Evolutionary conservation across 2,888 invertebrate genomes (phyloP), one percentile per base, ranked within the genome.

Genomic region (Arrhopalites spinosus): DNA sequence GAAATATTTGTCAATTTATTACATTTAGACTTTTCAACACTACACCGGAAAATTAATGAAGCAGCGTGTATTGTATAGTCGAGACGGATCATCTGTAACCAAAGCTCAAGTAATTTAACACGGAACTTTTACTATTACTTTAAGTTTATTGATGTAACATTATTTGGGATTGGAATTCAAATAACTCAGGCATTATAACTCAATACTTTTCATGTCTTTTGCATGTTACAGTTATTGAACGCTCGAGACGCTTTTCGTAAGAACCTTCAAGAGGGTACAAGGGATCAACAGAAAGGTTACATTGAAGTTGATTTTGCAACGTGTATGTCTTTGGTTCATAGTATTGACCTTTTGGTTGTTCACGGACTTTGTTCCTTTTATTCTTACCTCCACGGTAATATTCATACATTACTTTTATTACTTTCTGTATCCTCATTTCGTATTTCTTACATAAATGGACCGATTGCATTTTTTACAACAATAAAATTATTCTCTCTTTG

Each of bases 361-460:
- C 95, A 97, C 85, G 97, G 98, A 0, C 87, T 94, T 1, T 87
- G 95, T 72, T 92, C 93, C 0, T 94, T 97, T 85, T 88, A 93
- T 61, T 91, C 90, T 84, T 96, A 92, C 85, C 91, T 93, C 83
- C 83, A 85, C 83, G 87, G 87, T 87, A 83, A 47, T 82, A 25
- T 15, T 23, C 1, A 90, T n/a, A n/a, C n/a, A n/a, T n/a, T n/a
- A n/a, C n/a, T n/a, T n/a, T n/a, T n/a, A n/a, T n/a, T n/a, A n/a
- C n/a, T n/a, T n/a, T n/a, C n/a, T n/a, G n/a, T n/a, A n/a, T n/a
- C n/a, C n/a, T n/a, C n/a, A n/a, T n/a, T n/a, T n/a, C n/a, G n/a
- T n/a, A n/a, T n/a, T n/a, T n/a, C n/a, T n/a, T n/a, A n/a, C n/a
- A n/a, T n/a, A n/a, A n/a, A n/a, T n/a, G n/a, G n/a, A n/a, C n/a